Conservation (phyloP, 1,140 invertebrate genomes). For the Brachionus angularis region DNA sequence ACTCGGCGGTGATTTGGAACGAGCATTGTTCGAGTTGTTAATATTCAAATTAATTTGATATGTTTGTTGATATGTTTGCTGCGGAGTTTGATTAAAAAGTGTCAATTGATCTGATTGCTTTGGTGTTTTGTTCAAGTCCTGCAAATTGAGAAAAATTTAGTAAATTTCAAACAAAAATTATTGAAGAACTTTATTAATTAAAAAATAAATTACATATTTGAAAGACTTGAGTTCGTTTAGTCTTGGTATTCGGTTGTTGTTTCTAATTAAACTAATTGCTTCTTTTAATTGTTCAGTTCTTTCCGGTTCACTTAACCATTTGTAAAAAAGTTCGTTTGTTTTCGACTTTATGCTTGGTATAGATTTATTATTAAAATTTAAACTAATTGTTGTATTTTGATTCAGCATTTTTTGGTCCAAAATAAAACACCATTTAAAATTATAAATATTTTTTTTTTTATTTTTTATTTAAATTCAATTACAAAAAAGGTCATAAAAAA, state of each 20-base stretch:
- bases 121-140: not conserved
- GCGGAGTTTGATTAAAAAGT: not conserved
- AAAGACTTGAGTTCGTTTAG: constrained; percentile 19
- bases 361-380: constrained; percentile 7
- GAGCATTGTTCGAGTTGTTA: not conserved
- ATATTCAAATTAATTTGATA: not conserved
- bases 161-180: not conserved
- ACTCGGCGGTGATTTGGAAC: constrained; percentile 12
- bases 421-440: too few relatives aligned
- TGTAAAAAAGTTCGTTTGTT: constrained; percentile 39
- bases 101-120: not conserved
- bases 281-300: constrained; percentile 33
- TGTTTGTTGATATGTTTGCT: not conserved
- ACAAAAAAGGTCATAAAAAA: too few relatives aligned
- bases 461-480: too few relatives aligned
- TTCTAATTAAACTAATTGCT: constrained; percentile 5
- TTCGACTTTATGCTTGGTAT: constrained; percentile 17
- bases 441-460: too few relatives aligned
- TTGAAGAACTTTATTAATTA: not conserved
- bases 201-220: constrained; percentile 5
- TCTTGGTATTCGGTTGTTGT: constrained; percentile 8
- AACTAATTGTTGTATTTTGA: not conserved
- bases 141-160: not conserved
- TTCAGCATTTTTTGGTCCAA: not conserved
- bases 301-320: constrained; percentile 36